Conservation (phyloP, 2,888 invertebrate species). For the Caenorhabditis becei region DNA sequence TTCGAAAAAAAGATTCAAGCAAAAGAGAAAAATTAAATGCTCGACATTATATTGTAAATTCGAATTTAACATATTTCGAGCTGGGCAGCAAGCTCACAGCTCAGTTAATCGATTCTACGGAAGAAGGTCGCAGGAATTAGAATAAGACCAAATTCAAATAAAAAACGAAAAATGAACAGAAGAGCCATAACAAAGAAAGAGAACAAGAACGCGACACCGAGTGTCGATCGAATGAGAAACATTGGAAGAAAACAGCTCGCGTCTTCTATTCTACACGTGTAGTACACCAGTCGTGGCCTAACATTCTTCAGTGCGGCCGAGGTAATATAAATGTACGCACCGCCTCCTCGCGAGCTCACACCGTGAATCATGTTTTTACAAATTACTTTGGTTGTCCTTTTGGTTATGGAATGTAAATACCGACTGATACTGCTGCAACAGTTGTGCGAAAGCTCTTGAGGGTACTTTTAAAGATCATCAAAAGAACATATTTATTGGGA, state of each 20-base stretch:
- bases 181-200: neutral
- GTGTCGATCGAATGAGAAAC: neutral
- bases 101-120: too few species aligned
- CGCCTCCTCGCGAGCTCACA: too few species aligned
- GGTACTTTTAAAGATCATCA: too few species aligned
- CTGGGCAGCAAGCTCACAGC: neutral
- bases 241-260: neutral
- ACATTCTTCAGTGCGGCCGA: neutral
- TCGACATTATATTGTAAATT: neutral
- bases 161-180: neutral
- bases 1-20: neutral
- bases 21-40: too few species aligned
- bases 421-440: neutral
- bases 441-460: neutral
- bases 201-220: too few species aligned
- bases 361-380: too few species aligned
- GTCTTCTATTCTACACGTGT: neutral
- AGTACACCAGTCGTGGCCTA: slow-evolving; percentile 4
- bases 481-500: neutral
- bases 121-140: neutral
- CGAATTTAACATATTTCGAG: too few species aligned
- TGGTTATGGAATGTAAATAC: too few species aligned
- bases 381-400: too few species aligned
- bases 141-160: neutral
- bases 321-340: too few species aligned